Evolutionary conservation across 2,797 vertebrate genomes (phyloP).

Genomic region (Xerus rutilus): DNA sequence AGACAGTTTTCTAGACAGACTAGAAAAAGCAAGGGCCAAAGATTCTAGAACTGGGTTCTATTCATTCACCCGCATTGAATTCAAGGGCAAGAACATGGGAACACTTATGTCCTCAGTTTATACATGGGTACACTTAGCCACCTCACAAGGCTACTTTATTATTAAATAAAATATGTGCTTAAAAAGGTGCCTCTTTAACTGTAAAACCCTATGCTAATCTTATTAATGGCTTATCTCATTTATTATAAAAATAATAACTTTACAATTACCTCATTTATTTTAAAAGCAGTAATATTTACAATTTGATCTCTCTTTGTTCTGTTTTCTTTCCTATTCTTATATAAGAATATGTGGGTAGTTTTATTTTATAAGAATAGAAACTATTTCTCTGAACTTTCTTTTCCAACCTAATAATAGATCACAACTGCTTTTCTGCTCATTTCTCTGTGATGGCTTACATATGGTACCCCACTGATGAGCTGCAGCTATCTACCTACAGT

Average conservation of each 20-base stretch:
- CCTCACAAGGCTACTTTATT: background rate
- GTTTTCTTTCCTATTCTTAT: background rate
- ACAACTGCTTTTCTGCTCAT: background rate
- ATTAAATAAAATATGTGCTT: background rate
- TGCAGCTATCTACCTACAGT: background rate
- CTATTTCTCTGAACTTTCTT: background rate
- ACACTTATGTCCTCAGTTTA: background rate
- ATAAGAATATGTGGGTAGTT: background rate
- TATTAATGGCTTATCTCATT: background rate
- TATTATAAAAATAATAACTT: background rate
- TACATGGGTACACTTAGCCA: background rate
- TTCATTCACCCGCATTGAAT: background rate
- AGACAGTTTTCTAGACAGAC: background rate
- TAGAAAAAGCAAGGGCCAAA: background rate
- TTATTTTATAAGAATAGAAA: background rate
- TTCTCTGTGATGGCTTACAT: background rate
- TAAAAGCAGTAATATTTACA: background rate
- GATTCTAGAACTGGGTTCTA: background rate
- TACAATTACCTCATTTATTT: too few relatives aligned
- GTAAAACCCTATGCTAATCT: background rate
- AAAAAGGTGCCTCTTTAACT: background rate
- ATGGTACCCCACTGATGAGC: background rate
- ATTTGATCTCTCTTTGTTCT: background rate
- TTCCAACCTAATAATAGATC: background rate
- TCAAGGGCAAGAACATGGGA: background rate